Conservation (phyloP, 2,888 invertebrate species). For the Agrochola lychnidis region DNA sequence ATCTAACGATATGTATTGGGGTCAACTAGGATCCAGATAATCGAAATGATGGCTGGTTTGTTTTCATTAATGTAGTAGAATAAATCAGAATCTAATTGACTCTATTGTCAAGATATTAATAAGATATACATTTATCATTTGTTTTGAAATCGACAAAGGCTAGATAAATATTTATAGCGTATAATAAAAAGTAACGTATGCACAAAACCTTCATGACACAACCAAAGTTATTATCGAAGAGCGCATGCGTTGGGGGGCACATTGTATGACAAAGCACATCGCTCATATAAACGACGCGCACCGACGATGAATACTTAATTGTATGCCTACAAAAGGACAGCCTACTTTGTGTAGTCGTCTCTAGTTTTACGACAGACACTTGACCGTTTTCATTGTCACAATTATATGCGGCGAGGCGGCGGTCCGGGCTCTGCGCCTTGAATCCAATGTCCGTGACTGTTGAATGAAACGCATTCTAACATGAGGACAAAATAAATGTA, state of each 20-base stretch:
- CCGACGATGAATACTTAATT: constrained; percentile 84
- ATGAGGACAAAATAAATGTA: constrained; percentile 68
- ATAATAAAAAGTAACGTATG: constrained; percentile 43
- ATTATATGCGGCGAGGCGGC: constrained; percentile 77
- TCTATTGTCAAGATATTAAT: constrained; percentile 37
- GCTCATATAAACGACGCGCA: constrained; percentile 75
- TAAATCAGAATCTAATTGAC: constrained; percentile 47
- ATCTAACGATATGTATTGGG: constrained; percentile 25
- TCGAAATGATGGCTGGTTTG: constrained; percentile 27
- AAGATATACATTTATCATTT: constrained; percentile 17
- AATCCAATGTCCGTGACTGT: constrained; percentile 71
- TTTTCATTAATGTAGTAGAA: constrained; percentile 40
- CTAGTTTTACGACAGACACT: constrained; percentile 87
- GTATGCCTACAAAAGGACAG: constrained; percentile 84
- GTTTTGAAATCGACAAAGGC: constrained; percentile 39
- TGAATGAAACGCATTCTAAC: constrained; percentile 75
- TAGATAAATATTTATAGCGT: constrained; percentile 42
- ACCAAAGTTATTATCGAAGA: constrained; percentile 53
- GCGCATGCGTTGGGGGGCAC: constrained; percentile 53
- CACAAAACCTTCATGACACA: constrained; percentile 42
- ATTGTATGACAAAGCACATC: constrained; percentile 74
- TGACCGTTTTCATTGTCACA: constrained; percentile 86
- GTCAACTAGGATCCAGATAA: constrained; percentile 25
- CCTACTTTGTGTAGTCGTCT: constrained; percentile 82
- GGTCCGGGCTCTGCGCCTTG: constrained; percentile 68